Evolutionary conservation across 1,140 invertebrate species (phyloP).

Genomic region (Glomeris maerens): DNA sequence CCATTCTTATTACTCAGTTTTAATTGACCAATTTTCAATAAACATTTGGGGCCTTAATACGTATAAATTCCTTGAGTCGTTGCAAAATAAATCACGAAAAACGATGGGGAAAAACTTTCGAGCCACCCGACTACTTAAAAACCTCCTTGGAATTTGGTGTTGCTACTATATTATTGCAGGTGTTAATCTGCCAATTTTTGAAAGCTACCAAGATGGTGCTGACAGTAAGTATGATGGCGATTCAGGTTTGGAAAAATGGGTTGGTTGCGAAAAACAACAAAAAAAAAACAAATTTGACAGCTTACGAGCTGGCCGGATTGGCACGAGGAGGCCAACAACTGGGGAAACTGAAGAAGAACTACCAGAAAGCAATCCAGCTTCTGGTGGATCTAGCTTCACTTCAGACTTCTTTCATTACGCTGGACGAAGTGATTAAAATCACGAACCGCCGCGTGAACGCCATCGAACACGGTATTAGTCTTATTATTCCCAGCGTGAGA

Average conservation of each 20-base stretch:
- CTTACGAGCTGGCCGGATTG: constrained; percentile 82
- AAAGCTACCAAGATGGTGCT: constrained; percentile 84
- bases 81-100: too few relatives aligned
- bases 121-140: too few relatives aligned
- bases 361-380: constrained; percentile 77
- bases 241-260: too few relatives aligned
- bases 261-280: constrained; percentile 3
- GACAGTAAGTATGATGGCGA: constrained; percentile 61
- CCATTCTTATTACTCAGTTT: too few relatives aligned
- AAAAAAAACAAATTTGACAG: constrained; percentile 10
- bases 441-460: constrained; percentile 98
- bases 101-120: too few relatives aligned
- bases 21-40: too few relatives aligned
- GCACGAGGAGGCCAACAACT: constrained; percentile 89
- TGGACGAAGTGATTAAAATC: constrained; percentile 95
- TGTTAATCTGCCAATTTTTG: constrained; percentile 89
- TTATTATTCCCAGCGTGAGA: background rate
- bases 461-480: constrained; percentile 91
- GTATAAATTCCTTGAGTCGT: too few relatives aligned
- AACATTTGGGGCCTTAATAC: too few relatives aligned
- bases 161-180: constrained; percentile 45
- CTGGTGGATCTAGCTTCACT: constrained; percentile 87
- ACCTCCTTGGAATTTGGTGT: too few relatives aligned
- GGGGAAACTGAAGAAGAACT: constrained; percentile 89
- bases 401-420: constrained; percentile 90